These are phyloP conservation scores for Gambelia wislizenii DNA, from an alignment of 2,797 vertebrate species.

Conservation along the genomic window DNA sequence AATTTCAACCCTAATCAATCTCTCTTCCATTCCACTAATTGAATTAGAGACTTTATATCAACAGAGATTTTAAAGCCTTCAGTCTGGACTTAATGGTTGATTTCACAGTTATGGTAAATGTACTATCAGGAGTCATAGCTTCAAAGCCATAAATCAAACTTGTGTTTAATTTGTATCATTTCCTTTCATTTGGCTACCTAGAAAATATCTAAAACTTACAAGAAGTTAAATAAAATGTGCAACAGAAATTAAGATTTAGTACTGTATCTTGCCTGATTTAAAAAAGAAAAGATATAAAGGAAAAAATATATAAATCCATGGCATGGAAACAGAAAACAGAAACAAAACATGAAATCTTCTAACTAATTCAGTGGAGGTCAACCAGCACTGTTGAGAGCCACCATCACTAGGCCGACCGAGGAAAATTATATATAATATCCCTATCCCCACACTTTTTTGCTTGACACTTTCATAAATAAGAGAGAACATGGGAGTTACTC, in stretches of 20 bases:
- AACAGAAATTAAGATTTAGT: neutral
- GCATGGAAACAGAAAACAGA: neutral
- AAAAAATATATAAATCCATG: conserved; percentile 34
- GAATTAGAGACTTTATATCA: neutral
- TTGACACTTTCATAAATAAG: conserved; percentile 26
- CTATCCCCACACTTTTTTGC: neutral
- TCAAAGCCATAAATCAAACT: neutral
- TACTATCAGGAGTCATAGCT: too few relatives aligned
- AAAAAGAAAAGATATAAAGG: neutral
- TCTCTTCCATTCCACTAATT: neutral
- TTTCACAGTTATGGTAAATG: neutral
- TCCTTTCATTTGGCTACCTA: neutral
- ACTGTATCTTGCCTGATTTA: neutral
- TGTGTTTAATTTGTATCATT: neutral
- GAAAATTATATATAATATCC: conserved; percentile 8
- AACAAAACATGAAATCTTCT: conserved; percentile 36
- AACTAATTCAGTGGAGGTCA: conserved; percentile 69
- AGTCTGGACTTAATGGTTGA: neutral
- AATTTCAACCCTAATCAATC: neutral
- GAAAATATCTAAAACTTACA: neutral
- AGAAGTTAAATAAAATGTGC: neutral
- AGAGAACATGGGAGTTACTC: neutral
- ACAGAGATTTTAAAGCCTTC: neutral
- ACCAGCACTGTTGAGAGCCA: neutral
- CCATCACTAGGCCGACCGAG: neutral